Percentiles rank a stretch among this genome's conserved stretches.
These are phyloP conservation scores for Pseudococcus longispinus DNA, from an alignment of 2,888 invertebrate genomes.

Conservation along the genomic window DNA sequence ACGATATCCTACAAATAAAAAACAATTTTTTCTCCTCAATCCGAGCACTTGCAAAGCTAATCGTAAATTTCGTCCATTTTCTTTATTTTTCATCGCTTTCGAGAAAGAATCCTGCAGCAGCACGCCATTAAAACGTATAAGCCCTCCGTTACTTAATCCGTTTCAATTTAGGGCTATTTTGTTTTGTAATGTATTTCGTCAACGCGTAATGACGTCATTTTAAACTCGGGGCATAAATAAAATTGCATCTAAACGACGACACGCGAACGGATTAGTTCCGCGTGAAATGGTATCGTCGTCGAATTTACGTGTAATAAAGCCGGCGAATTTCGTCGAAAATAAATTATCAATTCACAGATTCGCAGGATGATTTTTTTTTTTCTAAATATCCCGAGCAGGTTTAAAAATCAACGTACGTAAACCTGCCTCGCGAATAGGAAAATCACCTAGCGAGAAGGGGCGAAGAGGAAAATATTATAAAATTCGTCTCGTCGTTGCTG, in stretches of 20 bases:
- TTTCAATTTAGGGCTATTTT: conserved; percentile 2
- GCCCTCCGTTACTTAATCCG: background rate
- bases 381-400: background rate
- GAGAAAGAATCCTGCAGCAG: background rate
- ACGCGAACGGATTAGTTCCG: conserved; percentile 19
- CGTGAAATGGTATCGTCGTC: background rate
- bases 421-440: background rate
- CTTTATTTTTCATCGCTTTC: background rate
- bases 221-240: background rate
- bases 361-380: background rate
- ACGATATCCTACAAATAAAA: background rate
- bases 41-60: background rate
- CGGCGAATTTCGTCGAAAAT: background rate
- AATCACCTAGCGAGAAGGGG: background rate
- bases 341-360: background rate
- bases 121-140: background rate
- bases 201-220: background rate
- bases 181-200: background rate
- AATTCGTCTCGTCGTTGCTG: background rate
- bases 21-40: background rate
- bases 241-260: conserved; percentile 1
- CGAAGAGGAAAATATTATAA: background rate
- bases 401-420: background rate
- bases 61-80: background rate
- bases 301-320: background rate